These are phyloP conservation scores for Trigoniulus corallinus DNA, from an alignment of 1,140 invertebrate genomes.

Conservation along the genomic window DNA sequence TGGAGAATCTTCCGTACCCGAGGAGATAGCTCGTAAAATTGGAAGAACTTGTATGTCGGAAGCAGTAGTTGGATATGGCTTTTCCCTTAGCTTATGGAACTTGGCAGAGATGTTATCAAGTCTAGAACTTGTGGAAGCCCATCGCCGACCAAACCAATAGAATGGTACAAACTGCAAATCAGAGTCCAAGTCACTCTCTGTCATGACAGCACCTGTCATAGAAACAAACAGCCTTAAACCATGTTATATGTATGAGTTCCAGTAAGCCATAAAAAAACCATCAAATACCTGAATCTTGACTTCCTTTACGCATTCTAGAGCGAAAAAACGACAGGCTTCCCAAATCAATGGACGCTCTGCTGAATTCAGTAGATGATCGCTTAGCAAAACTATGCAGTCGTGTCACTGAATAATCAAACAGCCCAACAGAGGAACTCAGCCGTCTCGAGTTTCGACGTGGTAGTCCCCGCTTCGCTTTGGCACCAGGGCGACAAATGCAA, in stretches of 20 bases:
- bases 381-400: not conserved
- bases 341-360: not conserved
- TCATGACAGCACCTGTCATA: slow-evolving; percentile 5
- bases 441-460: not conserved
- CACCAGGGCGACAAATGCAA: slow-evolving; percentile 8
- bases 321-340: not conserved
- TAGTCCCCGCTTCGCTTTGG: not conserved
- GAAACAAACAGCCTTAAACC: not conserved
- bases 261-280: not conserved
- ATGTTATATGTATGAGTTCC: not conserved
- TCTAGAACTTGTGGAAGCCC: not conserved
- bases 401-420: slow-evolving; percentile 3
- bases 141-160: not conserved
- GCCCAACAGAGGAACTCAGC: not conserved
- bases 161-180: not conserved
- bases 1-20: not conserved
- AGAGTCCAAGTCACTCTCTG: slow-evolving; percentile 5
- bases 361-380: not conserved
- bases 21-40: not conserved
- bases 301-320: not conserved
- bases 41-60: not conserved
- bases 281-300: slow-evolving; percentile 9
- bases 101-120: slow-evolving; percentile 10
- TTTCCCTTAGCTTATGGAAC: not conserved
- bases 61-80: not conserved